Base-by-base conservation (phyloP, 2,113 vertebrate genomes). In the Dicrurus megarhynchus region DNA sequence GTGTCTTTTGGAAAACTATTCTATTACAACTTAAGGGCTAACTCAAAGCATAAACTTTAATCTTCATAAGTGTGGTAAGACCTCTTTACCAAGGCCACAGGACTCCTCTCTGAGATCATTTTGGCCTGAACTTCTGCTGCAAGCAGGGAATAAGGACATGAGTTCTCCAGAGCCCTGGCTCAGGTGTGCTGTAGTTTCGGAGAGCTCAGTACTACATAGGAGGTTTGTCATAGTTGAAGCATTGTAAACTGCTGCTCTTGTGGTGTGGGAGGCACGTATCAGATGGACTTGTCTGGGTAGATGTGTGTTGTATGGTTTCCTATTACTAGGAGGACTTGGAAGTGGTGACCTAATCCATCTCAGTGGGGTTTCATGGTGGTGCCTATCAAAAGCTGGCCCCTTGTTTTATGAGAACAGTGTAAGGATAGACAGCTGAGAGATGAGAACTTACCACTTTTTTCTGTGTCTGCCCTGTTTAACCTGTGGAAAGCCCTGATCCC, bases 261-360 rank as follows among this genome's bases (percentile, higher is more conserved):
- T 30, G 16, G 8, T 61, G 2, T 21, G 65, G 56, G 28, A 81
- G 59, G 56, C 52, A 6, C 0, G 0, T 27, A 7, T 71, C 52
- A 35, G 16, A 8, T 63, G 42, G 53, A 19, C 37, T 73, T 64
- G 17, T 10, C 19, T 26, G 15, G 7, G 21, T 26, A 53, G 21
- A 16, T 57, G 17, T 21, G 56, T 70, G 22, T 77, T 73, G 4
- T 6, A 0, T 68, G 35, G 22, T 60, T 74, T 78, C 46, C 22
- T 18, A 1, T 64, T 74, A 46, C 28, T 50, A 18, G 60, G 41
- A 74, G 41, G 35, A 35, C 41, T 65, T 55, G 47, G 18, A 50
- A 71, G 14, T 35, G 49, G 41, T 56, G 65, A 59, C 56, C 33
- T 61, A 7, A 63, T 22, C 23, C 18, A 24, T 71, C 50, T 87